Percentiles rank a stretch among this genome's conserved stretches.
Conservation (phyloP, 2,888 invertebrate genomes). For the Macrosiphum euphorbiae region DNA sequence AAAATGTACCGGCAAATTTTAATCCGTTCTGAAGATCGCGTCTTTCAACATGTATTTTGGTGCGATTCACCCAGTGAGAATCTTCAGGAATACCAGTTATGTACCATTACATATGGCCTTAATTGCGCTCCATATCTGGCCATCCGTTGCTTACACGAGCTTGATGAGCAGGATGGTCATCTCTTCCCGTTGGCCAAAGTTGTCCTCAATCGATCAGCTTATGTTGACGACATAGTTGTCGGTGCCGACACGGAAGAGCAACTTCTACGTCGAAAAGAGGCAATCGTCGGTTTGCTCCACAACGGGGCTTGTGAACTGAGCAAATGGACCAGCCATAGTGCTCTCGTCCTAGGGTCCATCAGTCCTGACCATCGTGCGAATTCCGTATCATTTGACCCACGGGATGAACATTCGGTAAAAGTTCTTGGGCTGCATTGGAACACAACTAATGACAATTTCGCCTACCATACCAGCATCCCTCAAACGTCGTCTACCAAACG, state of each 20-base stretch:
- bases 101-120: too few species aligned
- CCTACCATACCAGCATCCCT: not conserved
- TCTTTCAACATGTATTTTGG: constrained; percentile 70
- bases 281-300: not conserved
- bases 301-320: constrained; percentile 24
- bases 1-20: constrained; percentile 69
- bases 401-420: not conserved
- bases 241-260: not conserved
- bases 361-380: not conserved
- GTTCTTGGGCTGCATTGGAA: constrained; percentile 48
- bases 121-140: constrained; percentile 67
- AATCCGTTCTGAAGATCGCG: constrained; percentile 66
- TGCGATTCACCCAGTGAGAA: constrained; percentile 66
- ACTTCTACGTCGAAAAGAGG: not conserved
- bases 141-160: constrained; percentile 66
- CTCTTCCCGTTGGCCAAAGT: not conserved
- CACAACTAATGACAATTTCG: not conserved
- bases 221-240: constrained; percentile 20
- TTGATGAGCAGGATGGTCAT: not conserved
- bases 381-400: not conserved
- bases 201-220: not conserved
- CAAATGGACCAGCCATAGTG: constrained; percentile 29
- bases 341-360: not conserved
- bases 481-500: not conserved
- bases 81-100: constrained; percentile 69